Percentiles rank a stretch among this genome's conserved stretches.
Evolutionary conservation across 2,113 vertebrate genomes (phyloP).

Genomic region (Phainopepla nitens): DNA sequence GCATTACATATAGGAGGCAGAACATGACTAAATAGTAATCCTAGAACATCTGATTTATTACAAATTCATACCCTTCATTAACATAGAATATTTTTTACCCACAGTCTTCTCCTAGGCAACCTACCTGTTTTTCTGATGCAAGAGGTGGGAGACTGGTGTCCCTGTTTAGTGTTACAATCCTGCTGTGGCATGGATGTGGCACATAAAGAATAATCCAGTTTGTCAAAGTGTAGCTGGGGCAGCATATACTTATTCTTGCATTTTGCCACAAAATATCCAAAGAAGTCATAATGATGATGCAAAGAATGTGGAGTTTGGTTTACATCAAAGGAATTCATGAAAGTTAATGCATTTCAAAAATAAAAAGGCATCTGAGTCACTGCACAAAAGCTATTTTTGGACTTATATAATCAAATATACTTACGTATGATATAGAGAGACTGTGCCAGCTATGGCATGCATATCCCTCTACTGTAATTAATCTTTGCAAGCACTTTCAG

Average conservation of each 20-base stretch:
- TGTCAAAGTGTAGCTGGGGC: background rate
- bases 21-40: constrained; percentile 9
- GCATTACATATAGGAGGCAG: background rate
- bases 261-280: constrained; percentile 14
- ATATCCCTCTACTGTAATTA: constrained; percentile 42
- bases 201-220: background rate
- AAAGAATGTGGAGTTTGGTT: constrained; percentile 10
- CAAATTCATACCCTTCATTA: background rate
- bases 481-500: constrained; percentile 40
- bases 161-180: background rate
- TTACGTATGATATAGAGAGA: constrained; percentile 21
- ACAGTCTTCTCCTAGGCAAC: constrained; percentile 32
- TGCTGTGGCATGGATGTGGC: background rate
- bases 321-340: constrained; percentile 59
- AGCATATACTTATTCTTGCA: background rate
- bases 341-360: constrained; percentile 57
- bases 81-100: background rate
- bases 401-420: constrained; percentile 59
- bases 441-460: constrained; percentile 37
- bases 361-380: constrained; percentile 60
- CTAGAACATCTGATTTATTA: constrained; percentile 27
- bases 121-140: constrained; percentile 25
- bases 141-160: background rate
- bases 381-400: constrained; percentile 56
- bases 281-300: constrained; percentile 15